These are phyloP conservation scores for Zygaena filipendulae DNA, from an alignment of 2,888 invertebrate genomes.

Conservation along the genomic window DNA sequence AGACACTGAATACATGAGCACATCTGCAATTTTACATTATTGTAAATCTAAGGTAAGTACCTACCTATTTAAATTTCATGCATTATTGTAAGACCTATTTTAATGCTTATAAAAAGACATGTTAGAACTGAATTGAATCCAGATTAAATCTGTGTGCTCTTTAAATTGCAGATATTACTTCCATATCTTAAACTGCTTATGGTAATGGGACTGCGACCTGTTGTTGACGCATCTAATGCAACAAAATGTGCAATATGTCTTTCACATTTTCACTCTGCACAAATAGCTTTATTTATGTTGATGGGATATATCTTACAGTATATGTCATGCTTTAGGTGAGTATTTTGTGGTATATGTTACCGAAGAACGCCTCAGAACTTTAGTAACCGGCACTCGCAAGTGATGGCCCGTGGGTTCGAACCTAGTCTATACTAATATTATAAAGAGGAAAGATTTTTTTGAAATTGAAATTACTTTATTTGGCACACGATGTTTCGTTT, in stretches of 20 bases:
- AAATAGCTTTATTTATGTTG: conserved; percentile 74
- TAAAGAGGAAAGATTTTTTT: too few species aligned
- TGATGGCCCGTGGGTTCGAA: too few species aligned
- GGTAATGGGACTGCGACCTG: conserved; percentile 79
- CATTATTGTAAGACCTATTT: too few species aligned
- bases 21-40: conserved; percentile 81
- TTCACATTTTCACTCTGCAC: conserved; percentile 74
- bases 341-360: too few species aligned
- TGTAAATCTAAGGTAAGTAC: conserved; percentile 77
- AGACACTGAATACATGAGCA: conserved; percentile 74
- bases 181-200: conserved; percentile 81
- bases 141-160: conserved; percentile 1
- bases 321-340: conserved; percentile 80
- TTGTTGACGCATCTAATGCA: conserved; percentile 71
- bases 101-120: too few species aligned
- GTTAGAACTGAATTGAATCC: too few species aligned
- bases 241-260: conserved; percentile 70
- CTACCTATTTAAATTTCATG: too few species aligned
- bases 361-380: too few species aligned
- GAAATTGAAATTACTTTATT: too few species aligned
- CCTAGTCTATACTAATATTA: too few species aligned
- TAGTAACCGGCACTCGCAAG: too few species aligned
- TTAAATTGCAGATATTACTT: conserved; percentile 70
- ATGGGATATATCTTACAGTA: conserved; percentile 82
- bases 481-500: neutral